Conservation (phyloP, 2,113 vertebrate genomes). For the Balaeniceps rex region DNA sequence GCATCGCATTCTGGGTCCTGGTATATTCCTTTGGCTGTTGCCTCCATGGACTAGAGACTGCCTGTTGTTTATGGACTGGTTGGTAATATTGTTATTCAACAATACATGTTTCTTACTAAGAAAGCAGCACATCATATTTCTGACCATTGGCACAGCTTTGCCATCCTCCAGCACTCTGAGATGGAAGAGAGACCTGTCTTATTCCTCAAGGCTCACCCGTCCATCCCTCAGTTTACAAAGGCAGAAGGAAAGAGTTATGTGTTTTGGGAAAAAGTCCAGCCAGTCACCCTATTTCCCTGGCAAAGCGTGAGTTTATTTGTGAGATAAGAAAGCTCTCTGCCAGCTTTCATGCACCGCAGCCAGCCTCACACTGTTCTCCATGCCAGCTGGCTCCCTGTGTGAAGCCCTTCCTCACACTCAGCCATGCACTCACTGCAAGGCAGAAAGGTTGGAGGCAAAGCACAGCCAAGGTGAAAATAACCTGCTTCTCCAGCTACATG, state of each 20-base stretch:
- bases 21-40: neutral
- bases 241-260: neutral
- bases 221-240: neutral
- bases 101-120: neutral
- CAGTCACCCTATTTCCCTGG: neutral
- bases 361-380: neutral
- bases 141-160: neutral
- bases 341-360: rapidly evolving
- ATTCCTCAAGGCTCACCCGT: neutral
- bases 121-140: neutral
- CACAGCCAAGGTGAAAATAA: neutral
- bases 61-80: neutral
- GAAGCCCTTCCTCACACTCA: neutral
- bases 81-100: neutral
- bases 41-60: neutral
- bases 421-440: neutral
- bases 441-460: neutral
- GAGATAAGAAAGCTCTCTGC: neutral
- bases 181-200: neutral
- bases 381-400: rapidly evolving
- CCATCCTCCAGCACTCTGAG: neutral
- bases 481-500: neutral
- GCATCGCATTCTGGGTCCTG: neutral
- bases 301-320: neutral
- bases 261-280: neutral